Conservation (phyloP, 1,140 invertebrate genomes). For the Achatina immaculata region DNA sequence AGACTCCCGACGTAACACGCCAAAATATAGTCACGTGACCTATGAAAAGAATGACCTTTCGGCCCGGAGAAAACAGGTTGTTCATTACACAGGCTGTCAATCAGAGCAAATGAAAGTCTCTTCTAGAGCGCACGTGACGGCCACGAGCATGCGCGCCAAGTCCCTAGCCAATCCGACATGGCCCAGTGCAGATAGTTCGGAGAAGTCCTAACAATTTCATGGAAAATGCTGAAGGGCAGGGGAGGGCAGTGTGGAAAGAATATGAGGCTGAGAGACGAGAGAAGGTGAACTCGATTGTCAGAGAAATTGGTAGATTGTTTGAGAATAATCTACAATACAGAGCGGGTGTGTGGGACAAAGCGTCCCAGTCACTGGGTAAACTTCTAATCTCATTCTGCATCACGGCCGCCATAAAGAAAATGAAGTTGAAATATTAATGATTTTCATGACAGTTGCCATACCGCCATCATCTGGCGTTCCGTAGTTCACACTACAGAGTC, state of each 20-base stretch:
- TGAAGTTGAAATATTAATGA: too few species aligned
- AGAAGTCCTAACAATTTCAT: too few species aligned
- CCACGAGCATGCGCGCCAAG: not conserved
- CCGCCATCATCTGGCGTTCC: too few species aligned
- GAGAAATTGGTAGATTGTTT: too few species aligned
- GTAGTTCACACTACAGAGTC: too few species aligned
- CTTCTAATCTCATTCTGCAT: too few species aligned
- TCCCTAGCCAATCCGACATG: not conserved
- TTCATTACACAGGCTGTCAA: conserved; percentile 12
- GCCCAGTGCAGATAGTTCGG: not conserved
- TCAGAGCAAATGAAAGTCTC: not conserved
- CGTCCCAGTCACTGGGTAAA: too few species aligned
- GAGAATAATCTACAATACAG: too few species aligned
- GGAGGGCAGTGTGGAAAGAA: not conserved
- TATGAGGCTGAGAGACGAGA: not conserved
- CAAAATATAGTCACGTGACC: not conserved
- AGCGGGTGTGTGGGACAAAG: too few species aligned
- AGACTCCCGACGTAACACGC: too few species aligned
- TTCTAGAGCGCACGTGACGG: not conserved
- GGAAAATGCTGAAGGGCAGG: not conserved
- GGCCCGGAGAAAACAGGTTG: not conserved
- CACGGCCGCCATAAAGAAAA: too few species aligned
- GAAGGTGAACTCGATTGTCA: not conserved
- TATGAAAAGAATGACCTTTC: not conserved
- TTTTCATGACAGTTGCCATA: too few species aligned